These are phyloP conservation scores for Antheraea yamamai DNA, from an alignment of 2,888 invertebrate genomes.

Conservation along the genomic window DNA sequence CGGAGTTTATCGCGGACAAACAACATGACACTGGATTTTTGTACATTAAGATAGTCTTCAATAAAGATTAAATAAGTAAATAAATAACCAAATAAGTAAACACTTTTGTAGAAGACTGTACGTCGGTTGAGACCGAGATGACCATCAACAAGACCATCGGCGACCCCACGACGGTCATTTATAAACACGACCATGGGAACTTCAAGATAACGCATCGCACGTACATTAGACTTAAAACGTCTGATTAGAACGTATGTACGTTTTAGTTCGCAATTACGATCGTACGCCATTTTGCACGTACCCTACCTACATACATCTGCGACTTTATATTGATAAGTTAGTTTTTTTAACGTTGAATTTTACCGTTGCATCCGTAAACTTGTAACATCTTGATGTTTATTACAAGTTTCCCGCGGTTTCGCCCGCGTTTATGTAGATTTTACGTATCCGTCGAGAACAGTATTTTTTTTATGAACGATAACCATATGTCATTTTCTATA, in stretches of 20 bases:
- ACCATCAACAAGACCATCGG: slow-evolving; percentile 70
- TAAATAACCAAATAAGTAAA: neutral
- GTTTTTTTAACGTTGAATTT: neutral
- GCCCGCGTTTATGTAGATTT: no score
- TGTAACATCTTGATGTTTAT: no score
- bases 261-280: slow-evolving; percentile 45
- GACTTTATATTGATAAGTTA: slow-evolving; percentile 2
- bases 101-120: slow-evolving; percentile 15
- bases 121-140: slow-evolving; percentile 57
- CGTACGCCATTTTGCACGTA: slow-evolving; percentile 18
- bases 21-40: no score
- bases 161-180: slow-evolving; percentile 74
- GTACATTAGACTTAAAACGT: slow-evolving; percentile 45
- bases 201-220: slow-evolving; percentile 73
- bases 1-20: no score
- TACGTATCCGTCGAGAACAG: no score
- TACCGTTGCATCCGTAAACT: neutral
- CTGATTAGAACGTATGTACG: slow-evolving; percentile 56
- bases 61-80: no score
- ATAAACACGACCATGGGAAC: slow-evolving; percentile 77
- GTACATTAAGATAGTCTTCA: no score
- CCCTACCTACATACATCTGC: neutral
- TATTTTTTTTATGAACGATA: no score
- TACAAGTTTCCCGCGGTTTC: no score
- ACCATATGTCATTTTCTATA: no score